Conservation (phyloP, 23 tunicate species). For the Ascidia mentula region DNA sequence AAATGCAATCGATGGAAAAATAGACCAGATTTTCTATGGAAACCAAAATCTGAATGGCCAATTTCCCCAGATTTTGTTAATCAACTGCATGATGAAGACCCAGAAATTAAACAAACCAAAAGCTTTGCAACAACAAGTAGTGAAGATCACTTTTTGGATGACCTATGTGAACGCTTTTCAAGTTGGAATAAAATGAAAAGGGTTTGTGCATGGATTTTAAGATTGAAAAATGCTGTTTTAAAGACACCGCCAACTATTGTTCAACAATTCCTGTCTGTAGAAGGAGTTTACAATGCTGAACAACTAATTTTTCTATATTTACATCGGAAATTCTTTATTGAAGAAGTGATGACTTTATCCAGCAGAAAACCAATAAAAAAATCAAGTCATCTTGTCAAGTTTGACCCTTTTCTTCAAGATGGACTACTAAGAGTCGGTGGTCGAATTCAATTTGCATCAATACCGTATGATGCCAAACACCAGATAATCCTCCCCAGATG, state of each 20-base stretch:
- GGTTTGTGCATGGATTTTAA: slow-evolving; percentile 24
- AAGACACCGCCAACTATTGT: background rate
- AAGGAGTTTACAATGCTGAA: slow-evolving; percentile 24
- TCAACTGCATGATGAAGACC: background rate
- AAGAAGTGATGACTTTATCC: background rate
- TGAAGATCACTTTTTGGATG: slow-evolving; percentile 4
- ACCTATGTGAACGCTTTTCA: slow-evolving; percentile 10
- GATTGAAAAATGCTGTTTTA: slow-evolving; percentile 15
- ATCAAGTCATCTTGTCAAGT: slow-evolving; percentile 17
- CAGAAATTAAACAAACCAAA: slow-evolving; percentile 25
- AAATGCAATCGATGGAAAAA: slow-evolving; percentile 30
- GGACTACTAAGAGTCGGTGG: slow-evolving; percentile 24
- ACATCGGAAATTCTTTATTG: slow-evolving; percentile 6
- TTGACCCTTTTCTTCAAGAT: slow-evolving; percentile 32
- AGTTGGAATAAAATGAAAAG: slow-evolving; percentile 25
- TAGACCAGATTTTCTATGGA: slow-evolving; percentile 53
- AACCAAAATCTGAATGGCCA: slow-evolving; percentile 31
- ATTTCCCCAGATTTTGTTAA: slow-evolving; percentile 20
- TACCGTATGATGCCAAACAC: slow-evolving; percentile 34
- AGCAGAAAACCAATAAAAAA: slow-evolving; percentile 9
- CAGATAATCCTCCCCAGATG: slow-evolving; percentile 19
- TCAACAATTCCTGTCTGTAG: slow-evolving; percentile 14
- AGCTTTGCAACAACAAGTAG: background rate
- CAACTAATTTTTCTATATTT: background rate
- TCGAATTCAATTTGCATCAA: slow-evolving; percentile 1